Evolutionary conservation across 2,888 invertebrate species (phyloP).

Genomic region (Mythimna ferrago): DNA sequence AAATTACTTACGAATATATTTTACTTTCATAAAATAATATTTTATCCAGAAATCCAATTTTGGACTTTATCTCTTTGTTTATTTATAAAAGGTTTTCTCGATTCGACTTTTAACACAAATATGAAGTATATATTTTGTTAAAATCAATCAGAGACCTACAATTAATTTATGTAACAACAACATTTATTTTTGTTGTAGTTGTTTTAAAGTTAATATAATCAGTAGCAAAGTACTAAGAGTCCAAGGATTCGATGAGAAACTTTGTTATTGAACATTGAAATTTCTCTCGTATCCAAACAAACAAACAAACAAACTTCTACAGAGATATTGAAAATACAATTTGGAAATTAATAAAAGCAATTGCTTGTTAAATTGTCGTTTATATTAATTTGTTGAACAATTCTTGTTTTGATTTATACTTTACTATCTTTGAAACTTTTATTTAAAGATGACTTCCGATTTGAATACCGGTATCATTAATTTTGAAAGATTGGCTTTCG

Average conservation of each 20-base stretch:
- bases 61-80: background rate
- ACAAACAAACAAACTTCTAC: slow-evolving; percentile 58
- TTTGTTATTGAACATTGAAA: slow-evolving; percentile 53
- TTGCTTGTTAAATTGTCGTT: slow-evolving; percentile 54
- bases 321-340: slow-evolving; percentile 61
- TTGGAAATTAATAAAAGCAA: slow-evolving; percentile 59
- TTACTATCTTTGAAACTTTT: slow-evolving; percentile 17
- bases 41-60: background rate
- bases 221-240: slow-evolving; percentile 29
- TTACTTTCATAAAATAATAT: background rate
- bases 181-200: slow-evolving; percentile 50
- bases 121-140: slow-evolving; percentile 12
- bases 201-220: slow-evolving; percentile 48
- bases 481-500: background rate
- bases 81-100: background rate
- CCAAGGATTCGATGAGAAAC: slow-evolving; percentile 34
- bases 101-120: slow-evolving; percentile 20
- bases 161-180: slow-evolving; percentile 44
- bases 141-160: slow-evolving; percentile 34
- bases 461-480: slow-evolving; percentile 2
- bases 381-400: slow-evolving; percentile 43
- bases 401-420: slow-evolving; percentile 32
- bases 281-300: slow-evolving; percentile 52
- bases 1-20: background rate
- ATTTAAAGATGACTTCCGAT: background rate